A percentile compares a stretch with the other conserved stretches of the same genome.
Evolutionary conservation across 1,140 invertebrate species (phyloP).

Genomic region (Lucilia cuprina): DNA sequence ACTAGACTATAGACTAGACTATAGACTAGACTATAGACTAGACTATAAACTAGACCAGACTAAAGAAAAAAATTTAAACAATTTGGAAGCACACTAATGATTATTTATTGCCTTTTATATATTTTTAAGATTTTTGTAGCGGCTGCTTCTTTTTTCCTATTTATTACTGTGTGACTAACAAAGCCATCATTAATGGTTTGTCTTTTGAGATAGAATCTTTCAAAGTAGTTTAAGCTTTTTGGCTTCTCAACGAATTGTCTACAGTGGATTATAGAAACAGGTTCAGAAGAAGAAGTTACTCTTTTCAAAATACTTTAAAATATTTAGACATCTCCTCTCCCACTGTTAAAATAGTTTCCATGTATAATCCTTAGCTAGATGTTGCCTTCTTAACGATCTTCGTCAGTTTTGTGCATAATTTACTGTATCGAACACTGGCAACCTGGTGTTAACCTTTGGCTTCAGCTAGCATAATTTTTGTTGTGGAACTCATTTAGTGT

Average conservation of each 20-base stretch:
- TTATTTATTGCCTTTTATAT: neutral
- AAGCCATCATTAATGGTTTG: slow-evolving; percentile 14
- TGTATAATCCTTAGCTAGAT: neutral
- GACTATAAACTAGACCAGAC: no score
- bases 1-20: no score
- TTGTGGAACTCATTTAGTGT: neutral
- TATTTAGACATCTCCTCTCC: neutral
- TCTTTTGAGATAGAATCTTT: neutral
- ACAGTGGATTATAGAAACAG: neutral
- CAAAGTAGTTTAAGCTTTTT: neutral
- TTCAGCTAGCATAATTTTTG: neutral
- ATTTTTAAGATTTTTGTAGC: neutral
- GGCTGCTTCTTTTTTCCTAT: neutral
- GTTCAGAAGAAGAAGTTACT: no score
- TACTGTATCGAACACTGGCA: neutral
- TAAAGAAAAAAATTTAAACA: no score
- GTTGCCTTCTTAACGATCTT: neutral
- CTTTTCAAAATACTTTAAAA: neutral
- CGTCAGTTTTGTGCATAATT: neutral
- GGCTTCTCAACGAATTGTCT: neutral
- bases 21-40: no score
- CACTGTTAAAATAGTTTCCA: neutral
- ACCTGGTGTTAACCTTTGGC: slow-evolving; percentile 9
- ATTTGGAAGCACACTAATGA: no score
- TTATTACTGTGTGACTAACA: neutral